These are phyloP conservation scores for Rhea americana DNA, from an alignment of 2,113 vertebrate species.

Conservation along the genomic window DNA sequence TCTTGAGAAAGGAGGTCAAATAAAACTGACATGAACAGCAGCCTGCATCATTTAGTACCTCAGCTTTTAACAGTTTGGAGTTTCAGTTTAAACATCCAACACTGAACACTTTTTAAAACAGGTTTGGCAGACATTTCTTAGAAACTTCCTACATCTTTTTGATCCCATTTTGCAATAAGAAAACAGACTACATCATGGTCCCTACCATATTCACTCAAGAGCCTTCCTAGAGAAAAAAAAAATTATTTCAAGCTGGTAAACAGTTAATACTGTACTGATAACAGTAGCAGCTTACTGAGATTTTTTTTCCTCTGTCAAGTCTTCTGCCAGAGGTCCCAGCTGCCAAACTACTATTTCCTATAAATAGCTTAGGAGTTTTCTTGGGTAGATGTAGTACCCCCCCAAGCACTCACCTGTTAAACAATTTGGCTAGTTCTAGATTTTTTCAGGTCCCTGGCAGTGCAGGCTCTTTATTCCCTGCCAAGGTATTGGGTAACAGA, in stretches of 20 bases:
- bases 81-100: not conserved
- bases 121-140: accelerated
- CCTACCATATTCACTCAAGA: accelerated
- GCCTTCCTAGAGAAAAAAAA: not conserved
- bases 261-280: accelerated
- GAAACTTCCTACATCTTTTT: accelerated
- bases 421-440: accelerated
- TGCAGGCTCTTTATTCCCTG: accelerated
- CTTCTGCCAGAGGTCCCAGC: not conserved
- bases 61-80: not conserved
- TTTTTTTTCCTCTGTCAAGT: not conserved
- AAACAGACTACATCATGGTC: accelerated
- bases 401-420: not conserved
- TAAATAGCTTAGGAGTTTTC: accelerated
- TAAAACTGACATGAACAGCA: not conserved
- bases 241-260: accelerated
- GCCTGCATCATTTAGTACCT: not conserved
- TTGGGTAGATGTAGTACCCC: accelerated
- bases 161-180: not conserved
- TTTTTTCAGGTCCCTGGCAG: no score
- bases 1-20: not conserved
- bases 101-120: not conserved
- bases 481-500: accelerated
- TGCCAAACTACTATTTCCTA: not conserved
- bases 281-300: accelerated